A percentile compares a stretch with the other conserved stretches of the same genome.
These are phyloP conservation scores for Cosmia trapezina DNA, from an alignment of 2,888 invertebrate genomes.

Conservation along the genomic window DNA sequence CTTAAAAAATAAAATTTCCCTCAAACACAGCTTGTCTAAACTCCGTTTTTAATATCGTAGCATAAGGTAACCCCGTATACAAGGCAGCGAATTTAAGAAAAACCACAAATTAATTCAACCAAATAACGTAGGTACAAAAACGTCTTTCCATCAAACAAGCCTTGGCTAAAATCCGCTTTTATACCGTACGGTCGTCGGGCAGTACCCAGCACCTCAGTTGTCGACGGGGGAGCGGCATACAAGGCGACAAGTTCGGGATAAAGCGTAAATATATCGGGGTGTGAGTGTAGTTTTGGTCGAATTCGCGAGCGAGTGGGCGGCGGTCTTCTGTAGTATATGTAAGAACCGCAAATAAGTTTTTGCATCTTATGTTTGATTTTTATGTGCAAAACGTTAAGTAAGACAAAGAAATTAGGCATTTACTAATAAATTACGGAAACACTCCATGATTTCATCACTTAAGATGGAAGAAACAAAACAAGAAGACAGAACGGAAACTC, in stretches of 20 bases:
- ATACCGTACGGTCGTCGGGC: constrained; percentile 19
- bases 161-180: constrained; percentile 36
- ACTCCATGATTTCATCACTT: too few species aligned
- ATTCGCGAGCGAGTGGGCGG: constrained; percentile 85
- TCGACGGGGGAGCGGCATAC: constrained; percentile 56
- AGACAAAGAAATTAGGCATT: too few species aligned
- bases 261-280: constrained; percentile 83
- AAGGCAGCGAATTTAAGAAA: constrained; percentile 1
- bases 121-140: constrained; percentile 18
- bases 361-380: constrained; percentile 26
- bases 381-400: not conserved
- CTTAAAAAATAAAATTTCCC: not conserved
- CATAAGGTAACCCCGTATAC: not conserved
- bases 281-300: constrained; percentile 86
- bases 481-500: constrained; percentile 2
- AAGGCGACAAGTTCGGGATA: constrained; percentile 82
- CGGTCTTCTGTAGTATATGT: constrained; percentile 72
- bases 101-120: not conserved
- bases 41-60: not conserved
- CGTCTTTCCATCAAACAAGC: constrained; percentile 38
- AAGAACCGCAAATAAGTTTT: constrained; percentile 21
- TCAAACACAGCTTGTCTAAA: not conserved
- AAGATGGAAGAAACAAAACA: not conserved
- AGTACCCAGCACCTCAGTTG: constrained; percentile 43
- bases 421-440: not conserved